Evolutionary conservation across 1,140 invertebrate genomes (phyloP).

Genomic region (Sitophilus oryzae): DNA sequence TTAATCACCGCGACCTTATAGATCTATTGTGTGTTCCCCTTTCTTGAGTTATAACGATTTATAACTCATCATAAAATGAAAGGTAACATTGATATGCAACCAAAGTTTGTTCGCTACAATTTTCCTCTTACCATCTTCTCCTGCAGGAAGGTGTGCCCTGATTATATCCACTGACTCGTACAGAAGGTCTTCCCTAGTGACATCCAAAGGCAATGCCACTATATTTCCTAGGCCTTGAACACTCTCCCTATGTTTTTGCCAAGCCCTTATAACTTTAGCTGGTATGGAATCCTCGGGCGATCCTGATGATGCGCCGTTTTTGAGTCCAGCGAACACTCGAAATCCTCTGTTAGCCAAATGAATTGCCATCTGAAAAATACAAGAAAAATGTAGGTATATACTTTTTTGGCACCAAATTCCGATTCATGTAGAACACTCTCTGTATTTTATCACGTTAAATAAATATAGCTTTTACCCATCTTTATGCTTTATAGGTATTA

Average conservation of each 20-base stretch:
- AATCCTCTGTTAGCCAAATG: constrained; percentile 62
- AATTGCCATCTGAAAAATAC: constrained; percentile 51
- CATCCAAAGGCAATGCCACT: constrained; percentile 66
- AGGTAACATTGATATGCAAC: too few species aligned
- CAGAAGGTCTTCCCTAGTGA: constrained; percentile 71
- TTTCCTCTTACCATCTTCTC: constrained; percentile 66
- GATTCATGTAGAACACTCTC: too few species aligned
- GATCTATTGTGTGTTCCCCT: too few species aligned
- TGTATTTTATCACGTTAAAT: too few species aligned
- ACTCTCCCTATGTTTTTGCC: constrained; percentile 48
- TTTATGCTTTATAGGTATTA: too few species aligned
- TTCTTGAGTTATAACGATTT: too few species aligned
- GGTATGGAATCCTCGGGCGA: constrained; percentile 50
- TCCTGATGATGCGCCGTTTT: constrained; percentile 49
- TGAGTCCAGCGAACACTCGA: constrained; percentile 69
- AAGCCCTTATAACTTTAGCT: constrained; percentile 55
- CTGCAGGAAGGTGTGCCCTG: constrained; percentile 70
- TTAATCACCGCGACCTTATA: too few species aligned
- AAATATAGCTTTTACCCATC: too few species aligned
- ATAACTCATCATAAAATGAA: too few species aligned
- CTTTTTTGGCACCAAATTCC: too few species aligned
- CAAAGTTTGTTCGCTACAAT: too few species aligned
- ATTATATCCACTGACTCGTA: constrained; percentile 70
- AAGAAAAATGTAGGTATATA: background rate
- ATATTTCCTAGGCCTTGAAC: constrained; percentile 51